These are phyloP conservation scores for Hipposideros larvatus DNA, from an alignment of 2,797 vertebrate species.

Conservation along the genomic window DNA sequence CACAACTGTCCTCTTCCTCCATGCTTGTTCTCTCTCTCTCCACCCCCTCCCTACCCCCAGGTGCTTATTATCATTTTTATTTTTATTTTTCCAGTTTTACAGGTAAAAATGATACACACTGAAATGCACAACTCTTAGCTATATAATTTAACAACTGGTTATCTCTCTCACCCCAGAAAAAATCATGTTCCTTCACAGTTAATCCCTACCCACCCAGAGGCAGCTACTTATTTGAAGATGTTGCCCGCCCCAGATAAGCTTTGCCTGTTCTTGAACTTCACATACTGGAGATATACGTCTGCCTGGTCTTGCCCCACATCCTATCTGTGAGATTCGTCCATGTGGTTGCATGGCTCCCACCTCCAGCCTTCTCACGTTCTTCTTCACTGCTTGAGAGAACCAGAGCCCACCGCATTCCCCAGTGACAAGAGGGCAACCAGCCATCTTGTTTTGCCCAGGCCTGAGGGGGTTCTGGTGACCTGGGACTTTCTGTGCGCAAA, in stretches of 20 bases:
- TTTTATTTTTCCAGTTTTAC: not conserved
- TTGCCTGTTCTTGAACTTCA: not conserved
- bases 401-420: not conserved
- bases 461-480: not conserved
- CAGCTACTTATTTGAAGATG: not conserved
- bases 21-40: not conserved
- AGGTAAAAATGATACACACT: not conserved
- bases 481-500: not conserved
- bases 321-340: not conserved
- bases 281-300: accelerated
- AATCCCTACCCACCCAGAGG: too few species aligned
- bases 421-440: not conserved
- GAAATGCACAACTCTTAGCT: not conserved
- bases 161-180: too few species aligned
- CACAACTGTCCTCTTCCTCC: too few species aligned
- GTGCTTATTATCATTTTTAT: not conserved
- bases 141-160: not conserved
- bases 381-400: accelerated
- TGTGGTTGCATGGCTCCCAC: accelerated
- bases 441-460: not conserved
- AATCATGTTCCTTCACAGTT: not conserved
- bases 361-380: accelerated
- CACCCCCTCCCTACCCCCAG: too few species aligned
- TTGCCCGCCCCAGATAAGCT: not conserved
- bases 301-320: not conserved